These are phyloP conservation scores for Littorina saxatilis DNA, from an alignment of 1,140 invertebrate species.

Conservation along the genomic window DNA sequence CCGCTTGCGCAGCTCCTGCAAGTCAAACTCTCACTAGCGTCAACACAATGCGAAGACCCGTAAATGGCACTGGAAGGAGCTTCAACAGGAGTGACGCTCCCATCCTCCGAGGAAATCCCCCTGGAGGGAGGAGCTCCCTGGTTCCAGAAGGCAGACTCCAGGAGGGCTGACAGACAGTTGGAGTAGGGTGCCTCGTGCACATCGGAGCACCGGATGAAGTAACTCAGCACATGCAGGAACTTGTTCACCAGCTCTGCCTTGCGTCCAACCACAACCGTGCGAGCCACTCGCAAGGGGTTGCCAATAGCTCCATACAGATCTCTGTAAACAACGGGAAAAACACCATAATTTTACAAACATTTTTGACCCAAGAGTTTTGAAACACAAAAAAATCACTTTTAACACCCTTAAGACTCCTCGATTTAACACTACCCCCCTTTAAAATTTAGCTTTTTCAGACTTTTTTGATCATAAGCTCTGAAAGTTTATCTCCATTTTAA, in stretches of 20 bases:
- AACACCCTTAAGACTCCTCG: too few relatives aligned
- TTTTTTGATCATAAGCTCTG: too few relatives aligned
- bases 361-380: too few relatives aligned
- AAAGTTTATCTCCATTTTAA: too few relatives aligned
- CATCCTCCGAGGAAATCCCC: neutral
- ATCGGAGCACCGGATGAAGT: conserved; percentile 88
- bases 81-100: neutral
- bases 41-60: conserved; percentile 15
- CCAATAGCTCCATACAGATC: conserved; percentile 90
- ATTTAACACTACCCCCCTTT: too few relatives aligned
- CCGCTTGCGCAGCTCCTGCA: conserved; percentile 11
- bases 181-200: conserved; percentile 77
- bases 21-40: conserved; percentile 31
- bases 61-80: neutral
- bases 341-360: neutral
- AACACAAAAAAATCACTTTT: too few relatives aligned
- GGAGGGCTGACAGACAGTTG: conserved; percentile 51
- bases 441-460: too few relatives aligned
- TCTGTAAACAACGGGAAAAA: conserved; percentile 60
- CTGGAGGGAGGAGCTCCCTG: neutral
- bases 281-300: conserved; percentile 83
- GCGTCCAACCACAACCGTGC: conserved; percentile 87
- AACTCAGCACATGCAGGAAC: conserved; percentile 81
- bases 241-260: conserved; percentile 80
- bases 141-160: conserved; percentile 51